phyloP scores from a whole-genome alignment of 1,140 invertebrate genomes.

The Aphelenchoides avenae region DNA sequence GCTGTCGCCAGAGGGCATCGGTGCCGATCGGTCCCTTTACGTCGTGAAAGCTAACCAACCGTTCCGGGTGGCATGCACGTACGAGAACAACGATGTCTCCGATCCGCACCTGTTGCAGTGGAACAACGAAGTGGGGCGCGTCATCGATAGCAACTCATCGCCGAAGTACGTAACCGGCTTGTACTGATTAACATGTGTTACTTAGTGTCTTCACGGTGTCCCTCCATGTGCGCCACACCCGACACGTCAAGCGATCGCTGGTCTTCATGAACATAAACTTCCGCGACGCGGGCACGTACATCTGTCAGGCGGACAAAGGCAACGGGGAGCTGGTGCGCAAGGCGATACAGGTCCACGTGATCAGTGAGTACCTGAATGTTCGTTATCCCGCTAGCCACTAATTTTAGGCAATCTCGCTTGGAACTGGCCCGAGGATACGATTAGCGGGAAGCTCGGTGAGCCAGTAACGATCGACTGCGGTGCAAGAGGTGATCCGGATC shows the following conservation, averaged over 20 bases:
- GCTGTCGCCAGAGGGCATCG: no score
- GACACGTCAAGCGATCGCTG: constrained; percentile 9
- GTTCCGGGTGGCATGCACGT: constrained; percentile 21
- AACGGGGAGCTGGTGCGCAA: constrained; percentile 4
- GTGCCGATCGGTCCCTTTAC: constrained; percentile 2
- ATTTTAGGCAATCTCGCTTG: constrained; percentile 35
- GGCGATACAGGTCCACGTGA: constrained; percentile 16
- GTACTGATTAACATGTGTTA: background rate
- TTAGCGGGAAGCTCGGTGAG: constrained; percentile 26
- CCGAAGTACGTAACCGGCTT: constrained; percentile 5
- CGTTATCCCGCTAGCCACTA: constrained; percentile 2
- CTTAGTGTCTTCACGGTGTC: background rate
- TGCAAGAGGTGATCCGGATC: constrained; percentile 22
- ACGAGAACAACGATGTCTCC: constrained; percentile 12
- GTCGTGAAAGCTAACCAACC: constrained; percentile 13
- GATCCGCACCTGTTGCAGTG: constrained; percentile 20
- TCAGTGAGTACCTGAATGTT: constrained; percentile 13
- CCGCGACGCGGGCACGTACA: constrained; percentile 20
- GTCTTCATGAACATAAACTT: constrained; percentile 20
- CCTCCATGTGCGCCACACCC: background rate
- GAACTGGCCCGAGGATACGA: constrained; percentile 20
- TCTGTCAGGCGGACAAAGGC: constrained; percentile 8
- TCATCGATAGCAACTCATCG: constrained; percentile 18
- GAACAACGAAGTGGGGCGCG: constrained; percentile 21
- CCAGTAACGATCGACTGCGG: constrained; percentile 39